These are phyloP conservation scores for Abrostola tripartita DNA, from an alignment of 2,888 invertebrate genomes.

Conservation along the genomic window DNA sequence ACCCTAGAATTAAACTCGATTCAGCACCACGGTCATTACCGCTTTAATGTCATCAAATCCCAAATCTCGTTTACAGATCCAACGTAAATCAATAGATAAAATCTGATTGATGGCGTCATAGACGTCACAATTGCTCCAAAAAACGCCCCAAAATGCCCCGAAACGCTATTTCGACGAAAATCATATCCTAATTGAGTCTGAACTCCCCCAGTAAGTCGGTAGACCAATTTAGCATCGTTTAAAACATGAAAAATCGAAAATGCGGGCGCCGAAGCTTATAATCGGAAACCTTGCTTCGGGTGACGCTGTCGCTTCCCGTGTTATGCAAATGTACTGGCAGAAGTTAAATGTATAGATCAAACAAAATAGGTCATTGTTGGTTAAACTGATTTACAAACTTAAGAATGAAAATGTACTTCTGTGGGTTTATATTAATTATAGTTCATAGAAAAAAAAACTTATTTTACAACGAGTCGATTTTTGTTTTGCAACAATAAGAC, in stretches of 20 bases:
- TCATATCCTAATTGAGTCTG: slow-evolving; percentile 26
- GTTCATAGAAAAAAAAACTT: too few species aligned
- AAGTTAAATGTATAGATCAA: slow-evolving; percentile 18
- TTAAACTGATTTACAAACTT: too few species aligned
- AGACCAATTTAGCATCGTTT: slow-evolving; percentile 47
- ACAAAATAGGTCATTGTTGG: too few species aligned
- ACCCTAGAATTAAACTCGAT: too few species aligned
- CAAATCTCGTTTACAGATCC: not conserved
- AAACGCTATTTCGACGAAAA: slow-evolving; percentile 18
- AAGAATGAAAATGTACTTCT: too few species aligned
- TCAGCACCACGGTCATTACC: too few species aligned
- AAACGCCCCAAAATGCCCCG: slow-evolving; percentile 1
- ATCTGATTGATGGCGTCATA: not conserved
- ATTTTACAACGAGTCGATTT: too few species aligned
- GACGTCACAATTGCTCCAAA: not conserved
- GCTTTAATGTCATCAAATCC: not conserved
- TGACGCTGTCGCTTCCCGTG: slow-evolving; percentile 38
- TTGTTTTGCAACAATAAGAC: too few species aligned
- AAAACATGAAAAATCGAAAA: slow-evolving; percentile 54
- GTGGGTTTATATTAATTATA: too few species aligned
- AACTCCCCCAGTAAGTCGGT: slow-evolving; percentile 20
- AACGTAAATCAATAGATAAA: not conserved
- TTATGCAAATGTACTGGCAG: slow-evolving; percentile 1
- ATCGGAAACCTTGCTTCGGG: slow-evolving; percentile 48
- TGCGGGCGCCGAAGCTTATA: slow-evolving; percentile 42